These are phyloP conservation scores for Lycaena phlaeas DNA, from an alignment of 2,888 invertebrate genomes.

Conservation along the genomic window DNA sequence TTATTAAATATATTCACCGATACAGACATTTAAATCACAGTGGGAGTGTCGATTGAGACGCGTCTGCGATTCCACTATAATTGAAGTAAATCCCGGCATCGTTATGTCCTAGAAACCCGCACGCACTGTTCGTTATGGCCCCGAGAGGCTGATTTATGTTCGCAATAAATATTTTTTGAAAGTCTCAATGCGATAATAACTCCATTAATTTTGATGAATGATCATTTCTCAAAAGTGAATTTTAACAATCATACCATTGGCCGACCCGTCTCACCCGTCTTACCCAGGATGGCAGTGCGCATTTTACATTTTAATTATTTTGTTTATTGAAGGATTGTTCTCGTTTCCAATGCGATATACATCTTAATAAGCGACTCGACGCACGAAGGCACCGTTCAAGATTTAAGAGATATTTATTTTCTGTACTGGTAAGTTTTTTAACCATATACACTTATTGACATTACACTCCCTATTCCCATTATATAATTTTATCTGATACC, in stretches of 20 bases:
- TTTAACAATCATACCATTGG: constrained; percentile 38
- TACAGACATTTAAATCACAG: constrained; percentile 9
- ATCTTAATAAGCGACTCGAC: constrained; percentile 4
- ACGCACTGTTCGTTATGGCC: constrained; percentile 57
- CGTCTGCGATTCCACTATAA: constrained; percentile 24
- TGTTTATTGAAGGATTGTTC: constrained; percentile 50
- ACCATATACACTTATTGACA: neutral
- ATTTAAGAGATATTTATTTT: constrained; percentile 1
- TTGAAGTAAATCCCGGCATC: constrained; percentile 26
- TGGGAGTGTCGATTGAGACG: constrained; percentile 10
- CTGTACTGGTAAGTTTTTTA: too few relatives aligned
- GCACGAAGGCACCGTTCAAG: neutral
- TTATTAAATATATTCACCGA: too few relatives aligned
- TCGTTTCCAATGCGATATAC: constrained; percentile 38
- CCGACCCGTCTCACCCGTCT: constrained; percentile 43
- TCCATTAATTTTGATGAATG: constrained; percentile 74
- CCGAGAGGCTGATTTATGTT: constrained; percentile 66
- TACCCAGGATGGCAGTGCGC: constrained; percentile 39
- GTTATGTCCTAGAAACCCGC: constrained; percentile 64
- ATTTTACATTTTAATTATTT: constrained; percentile 53
- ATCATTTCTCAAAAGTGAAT: constrained; percentile 69
- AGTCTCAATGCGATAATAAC: constrained; percentile 70
- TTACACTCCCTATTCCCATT: too few relatives aligned
- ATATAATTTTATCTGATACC: too few relatives aligned
- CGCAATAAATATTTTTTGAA: constrained; percentile 70